Evolutionary conservation across 2,888 invertebrate genomes (phyloP), one percentile per base, ranked within the genome.

Genomic region (Cremastinae sp.): DNA sequence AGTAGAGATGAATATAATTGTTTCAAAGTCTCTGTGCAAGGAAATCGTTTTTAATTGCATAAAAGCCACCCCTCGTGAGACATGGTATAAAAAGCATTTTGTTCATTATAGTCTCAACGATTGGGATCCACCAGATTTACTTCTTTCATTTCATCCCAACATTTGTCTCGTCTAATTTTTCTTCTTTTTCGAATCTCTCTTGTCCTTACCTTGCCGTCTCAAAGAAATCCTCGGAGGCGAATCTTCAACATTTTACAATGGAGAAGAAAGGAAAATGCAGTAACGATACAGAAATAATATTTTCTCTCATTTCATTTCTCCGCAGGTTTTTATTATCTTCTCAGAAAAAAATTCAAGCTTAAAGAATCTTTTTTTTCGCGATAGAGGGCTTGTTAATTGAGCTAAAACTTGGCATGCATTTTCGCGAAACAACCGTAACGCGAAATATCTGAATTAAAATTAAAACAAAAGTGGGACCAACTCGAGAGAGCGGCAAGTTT

Each of bases 1-100:
- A 35, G 37, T 12, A 0, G 3, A n/a, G 28, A 64, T 45, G 39
- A 47, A 53, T 20, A 20, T 39, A n/a, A 35, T 8, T 10, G 10
- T 5, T 16, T 16, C 1, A 28, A 5, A 28, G 28, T 28, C 5
- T 28, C 41, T 37, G 64, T 74, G 41, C 70, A 47, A 53, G 53
- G 53, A 53, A 75, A 71, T 75, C 71, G 53, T 71, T 65, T 71
- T 59, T 75, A 75, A 75, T 75, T 75, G 59, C 20, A 70, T 53
- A 62, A 47, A 49, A 51, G 2, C 28, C 28, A 28, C 45, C 59
- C 53, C 71, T 4, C n/a, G 5, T 28, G 62, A 18, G 71, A 65
- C 49, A 61, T 75, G 35, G 59, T 64, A 49, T 47, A 56, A 56
- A 56, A 49, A 65, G 28, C 35, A 53, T 43, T 41, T 47, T 53